phyloP scores from a whole-genome alignment of 2,888 invertebrate genomes.

The Hofmannophila pseudospretella region DNA sequence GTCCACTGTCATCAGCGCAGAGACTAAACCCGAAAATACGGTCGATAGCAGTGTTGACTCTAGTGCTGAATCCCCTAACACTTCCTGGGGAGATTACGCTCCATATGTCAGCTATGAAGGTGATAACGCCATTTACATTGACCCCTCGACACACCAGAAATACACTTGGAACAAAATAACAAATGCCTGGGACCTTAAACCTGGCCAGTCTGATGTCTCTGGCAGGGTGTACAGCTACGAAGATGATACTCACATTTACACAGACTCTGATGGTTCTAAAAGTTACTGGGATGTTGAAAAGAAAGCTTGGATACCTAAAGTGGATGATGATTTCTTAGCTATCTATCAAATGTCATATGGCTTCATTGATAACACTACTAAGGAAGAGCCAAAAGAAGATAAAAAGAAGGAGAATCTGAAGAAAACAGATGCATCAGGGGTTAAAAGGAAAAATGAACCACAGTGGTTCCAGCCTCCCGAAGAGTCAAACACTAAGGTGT shows the following conservation, averaged over 20 bases:
- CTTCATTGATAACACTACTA: slow-evolving; percentile 81
- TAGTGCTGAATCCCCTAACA: slow-evolving; percentile 6
- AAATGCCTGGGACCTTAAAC: slow-evolving; percentile 69
- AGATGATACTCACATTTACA: slow-evolving; percentile 87
- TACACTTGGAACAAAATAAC: slow-evolving; percentile 80
- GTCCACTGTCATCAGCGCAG: not conserved
- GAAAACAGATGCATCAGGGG: slow-evolving; percentile 63
- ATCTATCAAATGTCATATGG: slow-evolving; percentile 97
- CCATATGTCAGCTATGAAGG: slow-evolving; percentile 84
- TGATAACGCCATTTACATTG: slow-evolving; percentile 84
- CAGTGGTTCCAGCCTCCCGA: slow-evolving; percentile 97
- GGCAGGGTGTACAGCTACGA: slow-evolving; percentile 81
- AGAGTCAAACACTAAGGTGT: slow-evolving; percentile 93
- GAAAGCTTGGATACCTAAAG: slow-evolving; percentile 97
- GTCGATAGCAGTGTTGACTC: slow-evolving; percentile 1
- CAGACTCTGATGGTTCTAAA: slow-evolving; percentile 91
- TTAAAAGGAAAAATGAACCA: slow-evolving; percentile 74
- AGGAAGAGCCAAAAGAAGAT: slow-evolving; percentile 36
- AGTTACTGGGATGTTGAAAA: slow-evolving; percentile 95
- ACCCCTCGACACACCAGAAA: slow-evolving; percentile 82
- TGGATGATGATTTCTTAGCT: slow-evolving; percentile 98
- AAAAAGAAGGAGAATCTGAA: slow-evolving; percentile 47
- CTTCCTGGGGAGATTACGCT: slow-evolving; percentile 63
- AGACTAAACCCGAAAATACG: slow-evolving; percentile 5
- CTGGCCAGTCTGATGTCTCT: slow-evolving; percentile 38